phyloP scores from a whole-genome alignment of 2,888 invertebrate genomes.

The Conops quadrifasciatus region DNA sequence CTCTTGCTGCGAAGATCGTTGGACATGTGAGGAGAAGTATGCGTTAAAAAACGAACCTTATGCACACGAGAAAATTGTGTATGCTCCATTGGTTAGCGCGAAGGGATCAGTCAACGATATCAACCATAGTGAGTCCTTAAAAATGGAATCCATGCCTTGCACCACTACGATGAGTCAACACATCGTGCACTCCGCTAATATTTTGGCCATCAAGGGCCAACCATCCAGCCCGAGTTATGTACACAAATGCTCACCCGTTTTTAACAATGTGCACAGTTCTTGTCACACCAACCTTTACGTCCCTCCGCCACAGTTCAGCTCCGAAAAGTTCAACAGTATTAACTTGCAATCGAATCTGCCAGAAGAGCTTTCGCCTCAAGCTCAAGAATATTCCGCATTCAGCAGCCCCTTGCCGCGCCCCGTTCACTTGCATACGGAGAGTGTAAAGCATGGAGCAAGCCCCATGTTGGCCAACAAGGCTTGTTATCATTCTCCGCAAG shows the following conservation, averaged over 20 bases:
- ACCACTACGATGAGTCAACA: slow-evolving; percentile 46
- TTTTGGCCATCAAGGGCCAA: slow-evolving; percentile 51
- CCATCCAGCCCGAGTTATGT: slow-evolving; percentile 59
- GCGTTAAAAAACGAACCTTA: slow-evolving; percentile 24
- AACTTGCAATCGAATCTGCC: slow-evolving; percentile 31
- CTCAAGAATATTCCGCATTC: slow-evolving; percentile 46
- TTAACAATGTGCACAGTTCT: slow-evolving; percentile 46
- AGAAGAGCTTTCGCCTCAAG: slow-evolving; percentile 42
- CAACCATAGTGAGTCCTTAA: slow-evolving; percentile 8
- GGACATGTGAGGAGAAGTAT: slow-evolving; percentile 37
- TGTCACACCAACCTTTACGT: slow-evolving; percentile 56
- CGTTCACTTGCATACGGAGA: slow-evolving; percentile 33
- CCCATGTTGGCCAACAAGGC: slow-evolving; percentile 33
- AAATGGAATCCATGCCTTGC: slow-evolving; percentile 33
- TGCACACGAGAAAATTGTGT: slow-evolving; percentile 36
- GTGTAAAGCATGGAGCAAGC: slow-evolving; percentile 40
- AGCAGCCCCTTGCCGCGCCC: slow-evolving; percentile 16
- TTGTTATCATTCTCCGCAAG: slow-evolving; percentile 1
- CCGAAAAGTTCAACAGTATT: slow-evolving; percentile 51
- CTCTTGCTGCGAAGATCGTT: slow-evolving; percentile 31
- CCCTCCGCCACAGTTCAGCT: slow-evolving; percentile 56
- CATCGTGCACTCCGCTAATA: slow-evolving; percentile 57
- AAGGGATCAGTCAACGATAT: slow-evolving; percentile 30
- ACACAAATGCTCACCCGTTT: slow-evolving; percentile 57
- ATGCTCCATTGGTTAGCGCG: slow-evolving; percentile 36